Evolutionary conservation across 2,888 invertebrate genomes (phyloP), one percentile per base, ranked within the genome.

Genomic region (Drosophila barbarae): DNA sequence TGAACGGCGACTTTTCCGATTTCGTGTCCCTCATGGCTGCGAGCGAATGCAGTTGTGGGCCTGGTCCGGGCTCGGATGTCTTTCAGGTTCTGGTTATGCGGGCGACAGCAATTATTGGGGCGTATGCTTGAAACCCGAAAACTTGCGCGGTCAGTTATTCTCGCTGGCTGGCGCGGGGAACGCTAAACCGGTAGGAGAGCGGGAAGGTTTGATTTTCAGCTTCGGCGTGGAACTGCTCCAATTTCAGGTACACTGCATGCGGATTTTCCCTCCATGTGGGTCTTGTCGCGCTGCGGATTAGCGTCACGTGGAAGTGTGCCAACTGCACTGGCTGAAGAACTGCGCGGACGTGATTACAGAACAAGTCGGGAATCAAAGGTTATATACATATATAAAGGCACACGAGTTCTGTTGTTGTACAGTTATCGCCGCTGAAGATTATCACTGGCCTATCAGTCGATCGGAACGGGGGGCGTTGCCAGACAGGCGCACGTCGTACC

Each of bases 1-100:
- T 91, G 86, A 93, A 91, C 35, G 93, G 93, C 63, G 91, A 90
- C 87, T 91, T 92, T 87, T 93, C 93, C 42, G 71, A 67, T 30
- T 44, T 51, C 1, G 26, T 35, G 50, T 66, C 58, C 21, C 46
- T 58, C 66, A 66, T 66, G 9, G n/a, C 34, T 35, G 38, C 42
- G 57, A 30, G 30, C 30, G 13, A 26, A 32, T 50, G 26, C 66
- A 46, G 39, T 36, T 38, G 41, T 46, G 46, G n/a, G 26, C 34
- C 28, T 46, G 54, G 10, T 3, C 23, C 35, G 44, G 51, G 30
- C 41, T 36, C 53, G 54, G 38, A 38, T 56, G 50, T 50, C 55
- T 42, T 47, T 47, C 46, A 47, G 30, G 34, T 47, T 41, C 34
- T 35, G 30, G 18, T 50, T 60, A 49, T 61, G 47, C 69, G 65